Evolutionary conservation across 2,797 vertebrate genomes (phyloP).

Genomic region (Crocodylus rhombifer): DNA sequence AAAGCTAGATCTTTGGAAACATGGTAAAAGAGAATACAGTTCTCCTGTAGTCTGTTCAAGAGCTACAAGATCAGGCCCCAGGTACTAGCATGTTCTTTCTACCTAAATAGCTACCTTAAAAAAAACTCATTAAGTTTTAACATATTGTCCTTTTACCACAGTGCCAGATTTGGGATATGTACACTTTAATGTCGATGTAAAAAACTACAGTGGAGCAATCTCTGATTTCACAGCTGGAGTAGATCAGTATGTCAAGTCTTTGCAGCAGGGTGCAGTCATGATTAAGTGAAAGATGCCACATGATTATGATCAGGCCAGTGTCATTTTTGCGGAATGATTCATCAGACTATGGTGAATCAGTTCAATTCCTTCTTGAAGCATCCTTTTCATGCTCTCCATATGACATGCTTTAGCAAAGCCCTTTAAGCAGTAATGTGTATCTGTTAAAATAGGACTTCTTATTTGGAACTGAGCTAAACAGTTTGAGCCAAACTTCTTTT

Average conservation of each 20-base stretch:
- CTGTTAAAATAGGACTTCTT: conserved; percentile 17
- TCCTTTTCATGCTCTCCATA: conserved; percentile 51
- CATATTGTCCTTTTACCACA: conserved; percentile 19
- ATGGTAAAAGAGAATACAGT: background rate
- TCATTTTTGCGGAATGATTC: conserved; percentile 54
- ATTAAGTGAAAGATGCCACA: conserved; percentile 43
- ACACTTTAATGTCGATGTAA: conserved; percentile 5
- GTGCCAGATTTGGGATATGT: conserved; percentile 5
- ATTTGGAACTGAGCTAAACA: conserved; percentile 1
- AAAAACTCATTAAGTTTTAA: conserved; percentile 35
- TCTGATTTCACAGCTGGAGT: conserved; percentile 58
- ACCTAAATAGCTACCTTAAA: conserved; percentile 11
- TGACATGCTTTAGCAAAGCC: conserved; percentile 38
- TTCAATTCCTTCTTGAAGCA: conserved; percentile 46
- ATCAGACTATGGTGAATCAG: conserved; percentile 24
- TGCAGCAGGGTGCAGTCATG: conserved; percentile 33
- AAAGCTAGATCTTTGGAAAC: background rate
- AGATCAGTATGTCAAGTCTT: conserved; percentile 28
- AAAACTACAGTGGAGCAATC: conserved; percentile 16
- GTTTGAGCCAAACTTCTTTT: background rate
- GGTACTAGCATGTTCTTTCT: conserved; percentile 13
- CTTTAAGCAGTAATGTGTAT: conserved; percentile 25
- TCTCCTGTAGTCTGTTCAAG: background rate
- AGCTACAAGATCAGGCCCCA: background rate
- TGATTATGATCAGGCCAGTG: conserved; percentile 20